Conservation (phyloP, 2,888 invertebrate genomes). For the Hypena proboscidalis region DNA sequence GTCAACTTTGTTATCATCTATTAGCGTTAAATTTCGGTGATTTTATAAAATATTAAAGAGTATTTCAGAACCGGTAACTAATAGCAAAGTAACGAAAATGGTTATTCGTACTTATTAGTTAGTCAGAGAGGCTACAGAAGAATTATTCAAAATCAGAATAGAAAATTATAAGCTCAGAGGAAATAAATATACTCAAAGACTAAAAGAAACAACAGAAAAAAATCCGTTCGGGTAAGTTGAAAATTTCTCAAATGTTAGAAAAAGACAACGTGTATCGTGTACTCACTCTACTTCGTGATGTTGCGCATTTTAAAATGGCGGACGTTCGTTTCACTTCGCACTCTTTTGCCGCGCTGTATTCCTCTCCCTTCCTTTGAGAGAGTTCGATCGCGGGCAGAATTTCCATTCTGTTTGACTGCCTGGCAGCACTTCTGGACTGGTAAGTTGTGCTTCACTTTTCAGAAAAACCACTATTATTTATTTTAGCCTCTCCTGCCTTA, state of each 20-base stretch:
- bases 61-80: too few species aligned
- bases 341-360: slow-evolving; percentile 36
- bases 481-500: too few species aligned
- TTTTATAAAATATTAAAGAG: too few species aligned
- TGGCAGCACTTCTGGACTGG: slow-evolving; percentile 21
- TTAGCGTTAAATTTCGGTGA: too few species aligned
- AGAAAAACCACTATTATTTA: too few species aligned
- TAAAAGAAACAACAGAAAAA: too few species aligned
- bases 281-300: slow-evolving; percentile 63
- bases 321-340: slow-evolving; percentile 38
- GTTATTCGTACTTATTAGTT: too few species aligned
- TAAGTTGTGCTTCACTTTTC: slow-evolving; percentile 21
- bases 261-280: slow-evolving; percentile 16
- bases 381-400: slow-evolving; percentile 45
- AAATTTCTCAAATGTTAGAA: slow-evolving; percentile 9
- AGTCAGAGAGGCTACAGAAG: too few species aligned
- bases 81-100: too few species aligned
- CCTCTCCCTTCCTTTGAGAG: slow-evolving; percentile 54
- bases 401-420: slow-evolving; percentile 22
- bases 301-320: slow-evolving; percentile 71
- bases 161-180: neutral
- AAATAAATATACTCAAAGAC: too few species aligned
- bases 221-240: slow-evolving; percentile 9
- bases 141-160: too few species aligned
- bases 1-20: too few species aligned